A percentile compares a stretch with the other conserved stretches of the same genome.
Conservation (phyloP, 2,797 vertebrate species). For the Syncerus caffer region DNA sequence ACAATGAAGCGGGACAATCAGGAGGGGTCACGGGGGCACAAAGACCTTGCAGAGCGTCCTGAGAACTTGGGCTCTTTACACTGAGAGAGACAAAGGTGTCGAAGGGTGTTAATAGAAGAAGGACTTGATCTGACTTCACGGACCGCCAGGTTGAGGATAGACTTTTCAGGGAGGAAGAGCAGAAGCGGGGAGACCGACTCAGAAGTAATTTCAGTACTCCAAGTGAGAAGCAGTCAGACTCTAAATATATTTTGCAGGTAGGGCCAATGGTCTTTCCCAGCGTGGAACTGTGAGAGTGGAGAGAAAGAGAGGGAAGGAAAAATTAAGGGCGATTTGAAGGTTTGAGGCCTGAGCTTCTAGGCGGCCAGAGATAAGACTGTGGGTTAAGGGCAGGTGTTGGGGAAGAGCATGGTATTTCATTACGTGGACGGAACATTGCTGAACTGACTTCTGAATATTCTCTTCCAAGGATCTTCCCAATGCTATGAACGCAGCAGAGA, state of each 20-base stretch:
- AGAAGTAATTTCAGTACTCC: neutral
- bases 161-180: neutral
- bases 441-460: neutral
- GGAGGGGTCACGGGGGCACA: accelerated
- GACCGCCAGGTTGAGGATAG: neutral
- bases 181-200: neutral
- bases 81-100: neutral
- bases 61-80: neutral
- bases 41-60: neutral
- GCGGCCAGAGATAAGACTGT: neutral
- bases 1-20: neutral
- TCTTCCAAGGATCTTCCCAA: slow-evolving; percentile 66
- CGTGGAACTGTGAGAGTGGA: neutral
- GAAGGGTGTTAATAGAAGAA: neutral
- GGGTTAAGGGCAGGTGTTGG: neutral
- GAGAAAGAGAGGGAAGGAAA: neutral
- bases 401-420: neutral
- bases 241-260: neutral
- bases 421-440: too few relatives aligned
- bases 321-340: neutral
- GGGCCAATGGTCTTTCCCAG: neutral
- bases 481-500: slow-evolving; percentile 64
- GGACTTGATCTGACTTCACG: neutral
- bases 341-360: neutral
- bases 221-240: neutral